phyloP scores from a whole-genome alignment of 2,888 invertebrate genomes.

The Zootermopsis nevadensis region DNA sequence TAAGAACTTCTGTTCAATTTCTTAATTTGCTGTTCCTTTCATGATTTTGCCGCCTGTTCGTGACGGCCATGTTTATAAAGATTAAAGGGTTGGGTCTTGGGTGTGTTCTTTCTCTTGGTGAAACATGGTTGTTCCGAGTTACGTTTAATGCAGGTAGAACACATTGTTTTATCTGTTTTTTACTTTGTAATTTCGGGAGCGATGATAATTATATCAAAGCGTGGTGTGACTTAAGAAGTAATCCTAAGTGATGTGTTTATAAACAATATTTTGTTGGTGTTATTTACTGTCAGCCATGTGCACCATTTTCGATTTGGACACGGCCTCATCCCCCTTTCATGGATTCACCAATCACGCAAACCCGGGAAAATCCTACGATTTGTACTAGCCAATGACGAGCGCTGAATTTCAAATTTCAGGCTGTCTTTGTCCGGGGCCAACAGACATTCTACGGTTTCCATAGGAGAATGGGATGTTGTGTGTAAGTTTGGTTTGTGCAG shows the following conservation, averaged over 20 bases:
- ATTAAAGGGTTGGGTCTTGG: slow-evolving; percentile 45
- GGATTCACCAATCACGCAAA: slow-evolving; percentile 63
- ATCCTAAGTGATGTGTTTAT: background rate
- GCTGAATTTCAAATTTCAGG: slow-evolving; percentile 66
- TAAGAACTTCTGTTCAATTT: background rate
- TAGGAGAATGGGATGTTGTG: slow-evolving; percentile 50
- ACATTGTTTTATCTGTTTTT: background rate
- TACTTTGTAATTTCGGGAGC: too few species aligned
- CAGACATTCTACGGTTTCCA: slow-evolving; percentile 51
- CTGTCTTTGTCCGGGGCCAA: slow-evolving; percentile 66
- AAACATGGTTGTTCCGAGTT: background rate
- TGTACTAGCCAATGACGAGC: slow-evolving; percentile 64
- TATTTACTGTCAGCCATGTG: slow-evolving; percentile 49
- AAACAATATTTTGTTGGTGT: slow-evolving; percentile 14
- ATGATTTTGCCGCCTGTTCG: slow-evolving; percentile 43
- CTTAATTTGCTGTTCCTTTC: background rate
- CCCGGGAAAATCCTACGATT: slow-evolving; percentile 67
- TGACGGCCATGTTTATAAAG: slow-evolving; percentile 47
- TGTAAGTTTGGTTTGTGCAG: slow-evolving; percentile 45
- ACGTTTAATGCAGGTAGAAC: background rate
- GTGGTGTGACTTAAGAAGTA: background rate
- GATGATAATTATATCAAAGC: too few species aligned
- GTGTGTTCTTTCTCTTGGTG: slow-evolving; percentile 38
- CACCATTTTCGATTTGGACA: slow-evolving; percentile 49
- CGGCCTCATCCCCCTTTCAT: slow-evolving; percentile 30